Base-by-base conservation (phyloP, 2,113 vertebrate genomes). In the Heterotilapia buettikoferi region DNA sequence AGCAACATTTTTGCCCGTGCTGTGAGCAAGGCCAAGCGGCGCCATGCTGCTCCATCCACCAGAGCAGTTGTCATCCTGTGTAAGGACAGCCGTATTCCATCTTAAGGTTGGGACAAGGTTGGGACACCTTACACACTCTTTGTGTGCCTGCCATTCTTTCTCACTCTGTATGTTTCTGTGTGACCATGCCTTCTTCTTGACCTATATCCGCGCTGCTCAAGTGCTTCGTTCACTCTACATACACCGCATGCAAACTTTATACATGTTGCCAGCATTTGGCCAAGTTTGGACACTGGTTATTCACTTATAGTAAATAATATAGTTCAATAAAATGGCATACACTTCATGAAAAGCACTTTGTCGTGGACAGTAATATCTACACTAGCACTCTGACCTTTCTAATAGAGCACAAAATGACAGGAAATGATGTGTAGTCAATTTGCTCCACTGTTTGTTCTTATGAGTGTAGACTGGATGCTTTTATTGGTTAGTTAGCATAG, bases 91-190 rank as follows among this genome's bases (percentile, higher is more conserved):
- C 84, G 71, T 85, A 81, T 31, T 84, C 87, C n/a, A 78, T 89
- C 90, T 66, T 5, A 81, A 36, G n/a, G n/a, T n/a, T n/a, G n/a
- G 40, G 88, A 92, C 88, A 71, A 89, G 91, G 80, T 88, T 71
- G 52, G 83, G 82, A 80, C 88, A 86, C 85, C 80, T 85, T 88
- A 83, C 82, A 13, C 86, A 84, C 18, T 40, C 80, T 40, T 21
- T 80, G n/a, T 24, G 4, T 61, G 29, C 45, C 83, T 61, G 73
- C 76, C 11, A 40, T 6, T 78, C 43, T 33, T 26, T 78, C 76
- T 45, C 9, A 52, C 33, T 59, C 6, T 24, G 29, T 82, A 84
- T 43, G 56, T 81, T 71, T 84, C 54, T 83, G 63, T 53, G 26
- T 50, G 43, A 6, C 84, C 31, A 29, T 54, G 13, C 5, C 80